A percentile compares a stretch with the other conserved stretches of the same genome.
Evolutionary conservation across 2,797 vertebrate genomes (phyloP).

Genomic region (Nasua narica): DNA sequence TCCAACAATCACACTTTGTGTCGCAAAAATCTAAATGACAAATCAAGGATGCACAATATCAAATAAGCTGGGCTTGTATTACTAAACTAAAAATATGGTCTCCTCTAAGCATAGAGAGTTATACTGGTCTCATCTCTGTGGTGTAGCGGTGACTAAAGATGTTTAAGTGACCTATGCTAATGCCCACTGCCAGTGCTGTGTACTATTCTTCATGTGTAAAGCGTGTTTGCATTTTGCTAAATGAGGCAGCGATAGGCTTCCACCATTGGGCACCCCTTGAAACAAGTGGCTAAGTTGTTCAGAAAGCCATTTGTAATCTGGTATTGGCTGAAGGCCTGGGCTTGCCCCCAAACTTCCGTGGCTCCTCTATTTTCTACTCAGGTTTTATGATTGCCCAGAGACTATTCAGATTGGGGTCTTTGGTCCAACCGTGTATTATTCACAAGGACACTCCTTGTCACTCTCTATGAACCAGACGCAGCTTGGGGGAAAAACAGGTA

Average conservation of each 20-base stretch:
- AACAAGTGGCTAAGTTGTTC: neutral
- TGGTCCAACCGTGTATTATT: neutral
- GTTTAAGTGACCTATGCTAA: neutral
- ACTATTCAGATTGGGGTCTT: neutral
- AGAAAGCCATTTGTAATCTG: neutral
- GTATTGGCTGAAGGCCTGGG: neutral
- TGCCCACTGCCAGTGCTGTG: fast-evolving
- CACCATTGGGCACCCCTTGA: neutral
- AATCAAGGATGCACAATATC: neutral
- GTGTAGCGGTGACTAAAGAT: neutral
- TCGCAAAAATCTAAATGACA: neutral
- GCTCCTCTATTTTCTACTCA: neutral
- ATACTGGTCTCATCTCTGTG: neutral
- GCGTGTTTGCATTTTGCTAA: neutral
- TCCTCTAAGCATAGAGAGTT: neutral
- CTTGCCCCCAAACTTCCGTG: neutral
- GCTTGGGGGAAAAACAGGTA: neutral
- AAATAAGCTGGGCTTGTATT: neutral
- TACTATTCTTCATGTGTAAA: neutral
- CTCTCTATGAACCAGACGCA: neutral
- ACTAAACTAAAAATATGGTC: neutral
- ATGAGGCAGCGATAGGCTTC: neutral
- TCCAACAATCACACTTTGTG: neutral
- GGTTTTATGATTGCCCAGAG: neutral
- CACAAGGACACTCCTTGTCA: neutral